A percentile compares a stretch with the other conserved stretches of the same genome.
Conservation (phyloP, 2,113 vertebrate species). For the Pseudopipra pipra region DNA sequence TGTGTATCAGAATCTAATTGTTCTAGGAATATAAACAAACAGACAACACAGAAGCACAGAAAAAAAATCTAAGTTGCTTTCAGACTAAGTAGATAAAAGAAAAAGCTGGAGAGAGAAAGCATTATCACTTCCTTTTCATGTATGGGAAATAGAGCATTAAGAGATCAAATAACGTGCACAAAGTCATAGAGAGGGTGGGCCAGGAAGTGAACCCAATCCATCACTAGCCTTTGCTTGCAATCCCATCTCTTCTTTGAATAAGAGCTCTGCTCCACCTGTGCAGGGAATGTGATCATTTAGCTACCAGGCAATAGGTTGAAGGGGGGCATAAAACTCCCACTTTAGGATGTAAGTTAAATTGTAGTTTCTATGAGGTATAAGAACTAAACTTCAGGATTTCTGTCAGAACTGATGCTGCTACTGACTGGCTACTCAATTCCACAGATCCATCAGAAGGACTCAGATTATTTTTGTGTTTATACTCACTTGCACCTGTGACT, state of each 20-base stretch:
- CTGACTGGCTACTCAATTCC: not conserved
- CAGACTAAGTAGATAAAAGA: not conserved
- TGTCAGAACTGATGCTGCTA: not conserved
- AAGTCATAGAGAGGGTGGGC: not conserved
- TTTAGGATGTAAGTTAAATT: not conserved
- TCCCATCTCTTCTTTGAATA: not conserved
- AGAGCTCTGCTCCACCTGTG: not conserved
- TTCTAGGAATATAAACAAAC: slow-evolving; percentile 7
- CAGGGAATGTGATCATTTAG: not conserved
- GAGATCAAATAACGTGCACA: slow-evolving; percentile 37
- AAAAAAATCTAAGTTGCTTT: not conserved
- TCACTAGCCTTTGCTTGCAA: not conserved
- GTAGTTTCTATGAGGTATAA: not conserved
- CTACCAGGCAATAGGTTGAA: not conserved
- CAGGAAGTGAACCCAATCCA: slow-evolving; percentile 31
- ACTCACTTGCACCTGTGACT: not conserved
- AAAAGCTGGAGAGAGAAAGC: slow-evolving; percentile 29
- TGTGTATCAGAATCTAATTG: slow-evolving; percentile 3
- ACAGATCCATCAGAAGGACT: not conserved
- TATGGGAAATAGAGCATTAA: slow-evolving; percentile 23
- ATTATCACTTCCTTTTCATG: slow-evolving; percentile 13
- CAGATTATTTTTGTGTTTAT: not conserved
- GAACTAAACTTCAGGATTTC: not conserved
- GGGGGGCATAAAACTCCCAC: not conserved
- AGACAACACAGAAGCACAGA: not conserved